phyloP scores from a whole-genome alignment of 2,797 vertebrate species.

The Pipistrellus nathusii region DNA sequence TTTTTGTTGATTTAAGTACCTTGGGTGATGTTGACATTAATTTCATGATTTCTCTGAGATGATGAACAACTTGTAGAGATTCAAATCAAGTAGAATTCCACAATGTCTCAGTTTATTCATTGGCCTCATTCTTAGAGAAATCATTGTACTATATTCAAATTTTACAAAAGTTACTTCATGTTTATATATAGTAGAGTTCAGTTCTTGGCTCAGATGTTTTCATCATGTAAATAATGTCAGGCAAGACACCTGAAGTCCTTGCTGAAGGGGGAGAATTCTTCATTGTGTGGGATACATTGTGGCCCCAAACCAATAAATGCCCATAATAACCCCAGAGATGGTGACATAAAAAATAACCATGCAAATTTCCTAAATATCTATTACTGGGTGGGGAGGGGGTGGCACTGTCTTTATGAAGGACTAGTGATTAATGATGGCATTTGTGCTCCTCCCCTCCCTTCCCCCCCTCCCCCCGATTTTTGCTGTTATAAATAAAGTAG shows the following conservation, averaged over 20 bases:
- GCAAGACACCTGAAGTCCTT: not conserved
- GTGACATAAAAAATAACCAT: not conserved
- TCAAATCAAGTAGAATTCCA: not conserved
- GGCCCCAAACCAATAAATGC: not conserved
- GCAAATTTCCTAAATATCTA: not conserved
- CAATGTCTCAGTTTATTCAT: not conserved
- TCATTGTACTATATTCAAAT: not conserved
- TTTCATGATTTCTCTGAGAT: slow-evolving; percentile 28
- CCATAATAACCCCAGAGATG: not conserved
- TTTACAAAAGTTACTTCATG: too few relatives aligned
- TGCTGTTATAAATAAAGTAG: not conserved
- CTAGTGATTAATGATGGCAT: not conserved
- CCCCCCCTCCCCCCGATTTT: not conserved
- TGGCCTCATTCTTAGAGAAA: not conserved
- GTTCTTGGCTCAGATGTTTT: slow-evolving; percentile 51
- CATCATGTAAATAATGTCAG: not conserved
- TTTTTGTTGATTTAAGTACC: not conserved
- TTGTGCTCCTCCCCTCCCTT: not conserved
- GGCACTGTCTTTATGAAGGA: too few relatives aligned
- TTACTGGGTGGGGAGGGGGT: not conserved
- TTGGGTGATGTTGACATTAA: not conserved
- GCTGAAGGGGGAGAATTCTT: not conserved
- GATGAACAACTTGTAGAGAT: not conserved
- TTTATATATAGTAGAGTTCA: slow-evolving; percentile 46
- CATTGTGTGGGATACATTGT: not conserved